Percentiles rank a stretch among this genome's conserved stretches.
These are phyloP conservation scores for Paramormyrops hopkinsi DNA, from an alignment of 2,797 vertebrate species.

Conservation along the genomic window DNA sequence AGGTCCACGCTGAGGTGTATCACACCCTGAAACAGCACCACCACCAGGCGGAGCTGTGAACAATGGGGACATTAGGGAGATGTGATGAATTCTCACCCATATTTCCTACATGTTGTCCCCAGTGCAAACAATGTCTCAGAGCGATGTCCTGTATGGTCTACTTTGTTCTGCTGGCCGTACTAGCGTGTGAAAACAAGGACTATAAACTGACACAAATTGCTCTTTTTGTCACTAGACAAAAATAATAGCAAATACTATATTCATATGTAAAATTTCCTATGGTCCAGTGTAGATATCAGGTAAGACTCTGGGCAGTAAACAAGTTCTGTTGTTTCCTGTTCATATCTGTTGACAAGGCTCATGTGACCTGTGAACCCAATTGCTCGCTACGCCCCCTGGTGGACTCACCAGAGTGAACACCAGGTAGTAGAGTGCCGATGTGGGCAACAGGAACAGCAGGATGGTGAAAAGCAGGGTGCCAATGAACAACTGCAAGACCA, in stretches of 20 bases:
- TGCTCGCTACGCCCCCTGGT: too few species aligned
- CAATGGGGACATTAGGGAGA: background rate
- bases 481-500: constrained; percentile 75
- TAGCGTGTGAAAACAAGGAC: background rate
- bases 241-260: background rate
- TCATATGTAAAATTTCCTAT: background rate
- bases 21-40: constrained; percentile 84
- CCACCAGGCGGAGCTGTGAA: constrained; percentile 78
- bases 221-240: background rate
- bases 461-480: constrained; percentile 92
- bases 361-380: background rate
- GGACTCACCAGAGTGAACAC: constrained; percentile 85
- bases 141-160: background rate
- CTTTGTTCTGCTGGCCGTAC: background rate
- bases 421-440: constrained; percentile 91
- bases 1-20: constrained; percentile 81
- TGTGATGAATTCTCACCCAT: background rate
- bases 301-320: background rate
- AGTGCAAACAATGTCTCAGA: background rate
- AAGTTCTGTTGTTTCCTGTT: background rate
- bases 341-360: background rate
- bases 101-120: background rate
- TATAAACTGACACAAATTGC: background rate
- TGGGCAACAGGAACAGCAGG: constrained; percentile 89
- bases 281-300: background rate